A percentile compares a stretch with the other conserved stretches of the same genome.
Evolutionary conservation across 2,888 invertebrate genomes (phyloP).

Genomic region (Sminthurides aquaticus): DNA sequence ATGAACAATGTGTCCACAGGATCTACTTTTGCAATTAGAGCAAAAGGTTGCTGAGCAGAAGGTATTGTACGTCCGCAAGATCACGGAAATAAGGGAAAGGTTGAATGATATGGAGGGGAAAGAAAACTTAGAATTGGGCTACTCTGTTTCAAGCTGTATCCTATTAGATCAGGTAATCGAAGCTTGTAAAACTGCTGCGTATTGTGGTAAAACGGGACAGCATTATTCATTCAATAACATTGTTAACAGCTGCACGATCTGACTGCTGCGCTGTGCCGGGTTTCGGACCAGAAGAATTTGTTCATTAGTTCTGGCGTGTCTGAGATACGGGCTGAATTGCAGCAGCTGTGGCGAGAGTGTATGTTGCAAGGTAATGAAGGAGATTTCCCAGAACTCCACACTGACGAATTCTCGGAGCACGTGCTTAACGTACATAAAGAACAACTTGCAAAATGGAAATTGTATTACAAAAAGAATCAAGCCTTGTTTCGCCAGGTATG

Average conservation of each 20-base stretch:
- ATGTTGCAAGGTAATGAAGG: conserved; percentile 1
- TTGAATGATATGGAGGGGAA: not conserved
- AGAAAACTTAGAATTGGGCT: not conserved
- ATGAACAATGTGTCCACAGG: no score
- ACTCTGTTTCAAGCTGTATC: not conserved
- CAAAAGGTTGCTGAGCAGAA: not conserved
- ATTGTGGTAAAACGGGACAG: not conserved
- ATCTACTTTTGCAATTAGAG: not conserved
- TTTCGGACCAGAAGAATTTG: not conserved
- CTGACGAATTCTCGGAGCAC: not conserved
- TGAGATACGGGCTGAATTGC: conserved; percentile 13
- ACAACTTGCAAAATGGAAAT: conserved; percentile 12
- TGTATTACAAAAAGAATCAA: conserved; percentile 11
- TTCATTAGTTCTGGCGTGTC: not conserved
- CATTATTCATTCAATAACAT: no score
- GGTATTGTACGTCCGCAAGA: not conserved
- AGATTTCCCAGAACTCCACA: not conserved
- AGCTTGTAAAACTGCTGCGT: no score
- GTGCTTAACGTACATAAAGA: not conserved
- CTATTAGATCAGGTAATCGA: not conserved
- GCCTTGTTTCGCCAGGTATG: conserved; percentile 8
- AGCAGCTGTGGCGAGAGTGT: conserved; percentile 7
- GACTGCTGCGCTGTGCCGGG: not conserved
- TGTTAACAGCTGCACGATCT: not conserved
- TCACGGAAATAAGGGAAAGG: not conserved